phyloP scores from a whole-genome alignment of 1,140 invertebrate genomes.

The Stratiolaelaps scimitus region DNA sequence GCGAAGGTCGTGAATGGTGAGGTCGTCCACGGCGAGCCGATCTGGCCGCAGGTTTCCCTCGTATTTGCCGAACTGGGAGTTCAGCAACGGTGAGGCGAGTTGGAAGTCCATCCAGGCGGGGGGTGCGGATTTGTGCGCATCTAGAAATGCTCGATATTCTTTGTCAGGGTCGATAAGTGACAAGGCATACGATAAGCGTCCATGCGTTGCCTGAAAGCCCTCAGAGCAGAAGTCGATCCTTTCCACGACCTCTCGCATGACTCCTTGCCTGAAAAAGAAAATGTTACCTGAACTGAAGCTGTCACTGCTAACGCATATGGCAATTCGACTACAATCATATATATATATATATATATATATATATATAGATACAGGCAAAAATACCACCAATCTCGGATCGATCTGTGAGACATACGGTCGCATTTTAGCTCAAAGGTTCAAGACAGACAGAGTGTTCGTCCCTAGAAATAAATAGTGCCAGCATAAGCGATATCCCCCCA shows the following conservation, averaged over 20 bases:
- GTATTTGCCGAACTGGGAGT: slow-evolving; percentile 57
- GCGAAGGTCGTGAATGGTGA: slow-evolving; percentile 53
- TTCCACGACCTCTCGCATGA: slow-evolving; percentile 57
- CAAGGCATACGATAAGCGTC: slow-evolving; percentile 43
- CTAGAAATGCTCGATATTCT: slow-evolving; percentile 41
- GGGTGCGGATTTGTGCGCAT: slow-evolving; percentile 35
- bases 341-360: too few relatives aligned
- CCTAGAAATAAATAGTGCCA: too few relatives aligned
- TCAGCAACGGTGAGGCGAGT: neutral
- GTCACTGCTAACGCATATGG: too few relatives aligned
- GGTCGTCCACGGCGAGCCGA: slow-evolving; percentile 72
- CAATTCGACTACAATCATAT: too few relatives aligned
- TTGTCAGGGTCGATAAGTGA: slow-evolving; percentile 36
- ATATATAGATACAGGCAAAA: too few relatives aligned
- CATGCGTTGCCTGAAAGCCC: slow-evolving; percentile 60
- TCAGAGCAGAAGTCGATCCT: slow-evolving; percentile 59
- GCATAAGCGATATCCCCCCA: too few relatives aligned
- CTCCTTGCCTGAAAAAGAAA: slow-evolving; percentile 51
- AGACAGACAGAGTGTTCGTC: neutral
- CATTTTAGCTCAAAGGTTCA: neutral
- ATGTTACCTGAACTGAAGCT: neutral
- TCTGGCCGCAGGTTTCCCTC: slow-evolving; percentile 54
- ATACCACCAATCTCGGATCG: too few relatives aligned
- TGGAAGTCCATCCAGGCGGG: slow-evolving; percentile 28
- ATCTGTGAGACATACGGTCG: too few relatives aligned